Percentiles rank a stretch among this genome's conserved stretches.
Evolutionary conservation across 37 sponge, comb jelly and placozoan species (phyloP).

Genomic region (Hormiphora californensis): DNA sequence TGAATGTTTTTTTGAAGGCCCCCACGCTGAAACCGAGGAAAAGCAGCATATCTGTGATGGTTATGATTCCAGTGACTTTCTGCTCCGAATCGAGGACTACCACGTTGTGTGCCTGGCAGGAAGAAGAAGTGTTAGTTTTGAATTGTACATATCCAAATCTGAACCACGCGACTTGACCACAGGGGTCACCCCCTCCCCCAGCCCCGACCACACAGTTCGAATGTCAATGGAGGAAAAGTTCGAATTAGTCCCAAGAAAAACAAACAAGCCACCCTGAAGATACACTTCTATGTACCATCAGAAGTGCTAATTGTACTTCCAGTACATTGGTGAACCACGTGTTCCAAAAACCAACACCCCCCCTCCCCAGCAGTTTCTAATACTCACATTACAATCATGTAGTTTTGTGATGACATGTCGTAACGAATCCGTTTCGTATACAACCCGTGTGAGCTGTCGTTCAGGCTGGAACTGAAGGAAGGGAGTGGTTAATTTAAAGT

Average conservation of each 20-base stretch:
- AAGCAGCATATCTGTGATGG: slow-evolving; percentile 38
- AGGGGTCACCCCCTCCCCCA: background rate
- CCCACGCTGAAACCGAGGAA: slow-evolving; percentile 45
- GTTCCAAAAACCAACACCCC: too few species aligned
- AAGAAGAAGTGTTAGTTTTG: background rate
- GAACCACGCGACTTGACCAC: background rate
- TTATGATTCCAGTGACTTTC: slow-evolving; percentile 15
- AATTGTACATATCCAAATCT: background rate
- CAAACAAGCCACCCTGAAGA: too few species aligned
- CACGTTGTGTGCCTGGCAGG: slow-evolving; percentile 2
- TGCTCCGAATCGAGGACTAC: slow-evolving; percentile 9
- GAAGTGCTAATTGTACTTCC: too few species aligned
- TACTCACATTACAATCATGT: too few species aligned
- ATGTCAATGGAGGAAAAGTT: too few species aligned
- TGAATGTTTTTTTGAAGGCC: slow-evolving; percentile 11
- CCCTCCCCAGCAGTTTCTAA: too few species aligned
- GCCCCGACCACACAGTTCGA: too few species aligned
- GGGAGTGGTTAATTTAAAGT: background rate
- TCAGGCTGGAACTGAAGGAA: slow-evolving; percentile 12
- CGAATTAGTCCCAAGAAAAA: too few species aligned
- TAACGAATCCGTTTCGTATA: slow-evolving; percentile 22
- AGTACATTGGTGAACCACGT: too few species aligned
- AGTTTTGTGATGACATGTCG: too few species aligned
- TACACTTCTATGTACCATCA: too few species aligned
- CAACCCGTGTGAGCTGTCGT: slow-evolving; percentile 1